phyloP scores from a whole-genome alignment of 23 tunicate genomes.

The Clavelina lepadiformis region DNA sequence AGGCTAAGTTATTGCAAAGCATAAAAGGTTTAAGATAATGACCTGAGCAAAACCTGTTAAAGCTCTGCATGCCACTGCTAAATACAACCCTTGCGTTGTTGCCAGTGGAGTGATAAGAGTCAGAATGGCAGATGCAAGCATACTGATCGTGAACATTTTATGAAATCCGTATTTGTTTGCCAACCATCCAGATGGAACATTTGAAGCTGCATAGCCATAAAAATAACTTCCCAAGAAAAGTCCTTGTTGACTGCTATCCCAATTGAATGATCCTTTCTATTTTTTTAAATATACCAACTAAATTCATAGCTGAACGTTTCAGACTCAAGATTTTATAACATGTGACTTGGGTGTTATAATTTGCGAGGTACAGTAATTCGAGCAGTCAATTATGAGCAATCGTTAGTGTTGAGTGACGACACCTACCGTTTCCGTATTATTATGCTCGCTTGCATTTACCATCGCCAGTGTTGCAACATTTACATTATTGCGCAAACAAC shows the following conservation, averaged over 20 bases:
- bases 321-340: background rate
- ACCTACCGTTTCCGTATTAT: too few species aligned
- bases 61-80: background rate
- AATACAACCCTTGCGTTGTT: background rate
- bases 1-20: too few species aligned
- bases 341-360: too few species aligned
- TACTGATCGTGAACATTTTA: background rate
- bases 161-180: constrained; percentile 2
- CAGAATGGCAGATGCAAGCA: background rate
- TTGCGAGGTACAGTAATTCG: too few species aligned
- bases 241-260: constrained; percentile 5
- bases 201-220: constrained; percentile 11
- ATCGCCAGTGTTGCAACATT: constrained; percentile 7
- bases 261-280: background rate
- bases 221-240: constrained; percentile 8
- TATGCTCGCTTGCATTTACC: background rate
- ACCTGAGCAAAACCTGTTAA: constrained; percentile 5
- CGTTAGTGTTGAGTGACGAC: too few species aligned
- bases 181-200: constrained; percentile 4
- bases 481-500: background rate
- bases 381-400: too few species aligned
- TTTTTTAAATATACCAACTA: too few species aligned
- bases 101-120: constrained; percentile 5
- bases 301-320: too few species aligned
- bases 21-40: too few species aligned